Evolutionary conservation across 2,797 vertebrate species (phyloP).

Genomic region (Chiloscyllium punctatum): DNA sequence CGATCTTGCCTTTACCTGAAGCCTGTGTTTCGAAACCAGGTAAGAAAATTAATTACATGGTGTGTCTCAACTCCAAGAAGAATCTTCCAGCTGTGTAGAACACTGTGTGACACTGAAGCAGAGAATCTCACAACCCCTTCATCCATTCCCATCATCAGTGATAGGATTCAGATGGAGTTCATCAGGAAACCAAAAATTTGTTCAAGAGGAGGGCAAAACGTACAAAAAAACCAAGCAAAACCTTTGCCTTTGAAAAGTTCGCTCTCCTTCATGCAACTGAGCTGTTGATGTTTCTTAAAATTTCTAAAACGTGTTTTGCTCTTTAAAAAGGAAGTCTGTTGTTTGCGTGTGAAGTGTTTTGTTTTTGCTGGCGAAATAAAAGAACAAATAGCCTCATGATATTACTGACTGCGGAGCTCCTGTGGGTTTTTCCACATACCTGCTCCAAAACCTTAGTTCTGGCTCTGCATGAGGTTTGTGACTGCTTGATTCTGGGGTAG

Average conservation of each 20-base stretch:
- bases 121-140: neutral
- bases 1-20: neutral
- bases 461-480: slow-evolving; percentile 47
- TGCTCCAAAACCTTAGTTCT: slow-evolving; percentile 23
- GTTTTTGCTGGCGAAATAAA: slow-evolving; percentile 38
- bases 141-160: neutral
- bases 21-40: neutral
- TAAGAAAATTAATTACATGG: neutral
- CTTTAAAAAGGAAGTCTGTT: neutral
- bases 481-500: slow-evolving; percentile 46
- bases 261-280: neutral
- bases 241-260: neutral
- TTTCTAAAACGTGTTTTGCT: neutral
- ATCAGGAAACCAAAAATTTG: neutral
- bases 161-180: slow-evolving; percentile 23
- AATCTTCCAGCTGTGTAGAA: neutral
- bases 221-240: neutral
- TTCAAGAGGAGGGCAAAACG: neutral
- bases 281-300: neutral
- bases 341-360: slow-evolving; percentile 14
- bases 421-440: slow-evolving; percentile 42
- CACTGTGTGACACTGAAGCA: neutral
- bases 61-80: neutral
- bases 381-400: slow-evolving; percentile 44
- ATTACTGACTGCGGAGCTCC: slow-evolving; percentile 38